Percentiles rank a stretch among this genome's conserved stretches.
Conservation (phyloP, 2,888 invertebrate genomes). For the Amiota minor region DNA sequence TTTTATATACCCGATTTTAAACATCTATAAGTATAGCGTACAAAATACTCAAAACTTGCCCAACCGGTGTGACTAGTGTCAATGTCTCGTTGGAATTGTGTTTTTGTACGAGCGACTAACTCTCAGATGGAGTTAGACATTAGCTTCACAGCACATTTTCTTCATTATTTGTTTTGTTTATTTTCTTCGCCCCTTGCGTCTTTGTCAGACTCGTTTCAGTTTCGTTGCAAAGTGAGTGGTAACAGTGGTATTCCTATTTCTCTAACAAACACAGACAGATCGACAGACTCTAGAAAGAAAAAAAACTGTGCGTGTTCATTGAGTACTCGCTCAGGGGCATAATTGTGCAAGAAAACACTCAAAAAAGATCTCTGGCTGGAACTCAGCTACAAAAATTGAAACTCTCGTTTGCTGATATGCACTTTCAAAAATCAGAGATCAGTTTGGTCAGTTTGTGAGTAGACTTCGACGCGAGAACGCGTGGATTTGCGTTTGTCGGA, state of each 20-base stretch:
- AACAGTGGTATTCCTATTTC: too few relatives aligned
- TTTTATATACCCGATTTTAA: too few relatives aligned
- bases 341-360: slow-evolving; percentile 44
- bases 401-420: slow-evolving; percentile 51
- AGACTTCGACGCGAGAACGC: slow-evolving; percentile 66
- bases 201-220: background rate
- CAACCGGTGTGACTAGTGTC: slow-evolving; percentile 70
- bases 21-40: too few relatives aligned
- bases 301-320: slow-evolving; percentile 63
- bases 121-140: slow-evolving; percentile 42
- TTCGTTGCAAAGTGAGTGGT: too few relatives aligned
- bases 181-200: slow-evolving; percentile 33
- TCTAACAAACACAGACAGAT: slow-evolving; percentile 2
- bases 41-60: slow-evolving; percentile 54
- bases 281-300: slow-evolving; percentile 14
- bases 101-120: slow-evolving; percentile 59
- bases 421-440: slow-evolving; percentile 57
- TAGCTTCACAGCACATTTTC: slow-evolving; percentile 43
- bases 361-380: slow-evolving; percentile 35
- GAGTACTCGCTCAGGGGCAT: slow-evolving; percentile 58
- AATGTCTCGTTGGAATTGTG: slow-evolving; percentile 65
- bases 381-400: slow-evolving; percentile 35
- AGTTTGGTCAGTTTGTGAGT: slow-evolving; percentile 73
- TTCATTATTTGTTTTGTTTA: slow-evolving; percentile 40
- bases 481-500: slow-evolving; percentile 49